Evolutionary conservation across 2,113 vertebrate genomes (phyloP).

Genomic region (Bubo scandiacus): DNA sequence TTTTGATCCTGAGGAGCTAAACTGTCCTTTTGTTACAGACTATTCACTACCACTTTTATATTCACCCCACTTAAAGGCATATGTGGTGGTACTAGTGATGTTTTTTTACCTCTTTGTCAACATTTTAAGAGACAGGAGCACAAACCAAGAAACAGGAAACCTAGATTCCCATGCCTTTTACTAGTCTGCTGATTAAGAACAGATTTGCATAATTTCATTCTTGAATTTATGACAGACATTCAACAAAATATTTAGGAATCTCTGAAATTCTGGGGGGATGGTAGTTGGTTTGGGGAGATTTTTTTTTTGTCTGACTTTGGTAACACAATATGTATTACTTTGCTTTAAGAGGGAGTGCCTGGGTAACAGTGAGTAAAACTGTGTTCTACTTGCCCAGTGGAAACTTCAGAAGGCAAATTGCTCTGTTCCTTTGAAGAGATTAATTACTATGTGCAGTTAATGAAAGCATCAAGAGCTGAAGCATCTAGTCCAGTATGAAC

Average conservation of each 20-base stretch:
- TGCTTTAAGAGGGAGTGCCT: neutral
- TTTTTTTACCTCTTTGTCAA: neutral
- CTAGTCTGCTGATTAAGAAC: neutral
- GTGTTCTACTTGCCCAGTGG: neutral
- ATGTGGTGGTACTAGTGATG: neutral
- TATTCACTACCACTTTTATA: neutral
- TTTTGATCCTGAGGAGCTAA: neutral
- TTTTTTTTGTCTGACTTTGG: neutral
- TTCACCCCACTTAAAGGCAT: fast-evolving
- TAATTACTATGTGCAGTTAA: neutral
- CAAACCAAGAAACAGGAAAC: neutral
- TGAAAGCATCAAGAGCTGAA: neutral
- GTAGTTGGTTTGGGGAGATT: neutral
- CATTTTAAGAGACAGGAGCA: neutral
- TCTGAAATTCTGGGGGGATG: neutral
- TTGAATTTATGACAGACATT: neutral
- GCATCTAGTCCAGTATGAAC: neutral
- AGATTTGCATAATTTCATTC: neutral
- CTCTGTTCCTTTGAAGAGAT: neutral
- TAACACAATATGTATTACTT: neutral
- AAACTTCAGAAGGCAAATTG: neutral
- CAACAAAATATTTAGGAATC: neutral
- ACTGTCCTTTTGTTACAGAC: neutral
- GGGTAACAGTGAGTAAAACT: neutral
- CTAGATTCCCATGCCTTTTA: neutral